These are phyloP conservation scores for Tenthredo notha DNA, from an alignment of 2,888 invertebrate species.

Conservation along the genomic window DNA sequence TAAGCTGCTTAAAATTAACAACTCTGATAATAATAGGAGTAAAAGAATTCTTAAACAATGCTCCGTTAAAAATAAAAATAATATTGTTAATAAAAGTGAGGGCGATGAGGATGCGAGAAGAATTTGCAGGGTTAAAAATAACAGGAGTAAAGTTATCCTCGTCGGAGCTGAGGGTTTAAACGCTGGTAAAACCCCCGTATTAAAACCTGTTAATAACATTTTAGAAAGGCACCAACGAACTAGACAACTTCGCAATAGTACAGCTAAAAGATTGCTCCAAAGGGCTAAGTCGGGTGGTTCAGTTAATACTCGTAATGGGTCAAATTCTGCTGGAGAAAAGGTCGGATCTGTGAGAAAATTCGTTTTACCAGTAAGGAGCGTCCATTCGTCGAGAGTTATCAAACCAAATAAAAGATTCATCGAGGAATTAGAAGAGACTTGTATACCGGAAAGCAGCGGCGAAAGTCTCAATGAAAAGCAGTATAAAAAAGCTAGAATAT, in stretches of 20 bases:
- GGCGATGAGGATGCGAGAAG: slow-evolving; percentile 56
- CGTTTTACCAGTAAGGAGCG: slow-evolving; percentile 89
- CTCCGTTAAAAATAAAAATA: neutral
- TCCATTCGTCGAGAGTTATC: slow-evolving; percentile 91
- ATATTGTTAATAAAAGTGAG: slow-evolving; percentile 17
- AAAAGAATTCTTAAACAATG: neutral
- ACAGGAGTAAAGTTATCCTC: neutral
- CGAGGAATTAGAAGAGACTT: slow-evolving; percentile 82
- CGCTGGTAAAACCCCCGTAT: slow-evolving; percentile 68
- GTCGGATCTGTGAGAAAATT: slow-evolving; percentile 82
- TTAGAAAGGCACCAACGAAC: slow-evolving; percentile 74
- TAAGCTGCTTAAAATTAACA: slow-evolving; percentile 48
- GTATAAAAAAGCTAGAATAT: slow-evolving; percentile 69
- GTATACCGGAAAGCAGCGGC: slow-evolving; percentile 70
- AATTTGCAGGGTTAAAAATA: slow-evolving; percentile 23
- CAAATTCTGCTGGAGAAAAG: slow-evolving; percentile 70
- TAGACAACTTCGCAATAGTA: slow-evolving; percentile 73
- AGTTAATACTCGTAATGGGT: slow-evolving; percentile 62
- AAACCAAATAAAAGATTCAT: slow-evolving; percentile 93
- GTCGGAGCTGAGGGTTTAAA: slow-evolving; percentile 60
- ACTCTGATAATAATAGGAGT: slow-evolving; percentile 44
- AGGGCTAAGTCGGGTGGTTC: slow-evolving; percentile 71
- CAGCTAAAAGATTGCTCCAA: slow-evolving; percentile 74
- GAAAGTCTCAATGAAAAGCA: slow-evolving; percentile 67
- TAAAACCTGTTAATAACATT: slow-evolving; percentile 75